Percentiles rank a stretch among this genome's conserved stretches.
These are phyloP conservation scores for Prunella himalayana DNA, from an alignment of 2,113 vertebrate species.

Conservation along the genomic window DNA sequence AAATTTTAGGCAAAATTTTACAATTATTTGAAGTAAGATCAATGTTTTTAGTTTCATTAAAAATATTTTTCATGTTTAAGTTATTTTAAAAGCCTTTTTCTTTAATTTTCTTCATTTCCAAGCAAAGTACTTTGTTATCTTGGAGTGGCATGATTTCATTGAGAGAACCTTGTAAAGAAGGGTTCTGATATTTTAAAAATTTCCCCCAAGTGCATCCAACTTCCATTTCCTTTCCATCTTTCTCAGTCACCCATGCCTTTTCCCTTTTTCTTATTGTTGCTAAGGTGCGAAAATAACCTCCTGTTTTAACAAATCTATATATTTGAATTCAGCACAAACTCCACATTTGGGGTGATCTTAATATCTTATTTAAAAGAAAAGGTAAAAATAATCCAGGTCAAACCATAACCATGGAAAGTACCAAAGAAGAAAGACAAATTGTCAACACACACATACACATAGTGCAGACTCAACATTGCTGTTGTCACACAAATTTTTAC, in stretches of 20 bases:
- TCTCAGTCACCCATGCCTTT: not conserved
- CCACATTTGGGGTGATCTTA: not conserved
- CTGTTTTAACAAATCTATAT: not conserved
- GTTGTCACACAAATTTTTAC: not conserved
- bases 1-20: not conserved
- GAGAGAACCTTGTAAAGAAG: not conserved
- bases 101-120: not conserved
- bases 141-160: not conserved
- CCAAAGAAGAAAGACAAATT: not conserved
- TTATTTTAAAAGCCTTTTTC: not conserved
- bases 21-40: not conserved
- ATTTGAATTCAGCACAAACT: not conserved
- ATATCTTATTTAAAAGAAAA: not conserved
- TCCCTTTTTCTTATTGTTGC: not conserved
- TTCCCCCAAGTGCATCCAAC: not conserved
- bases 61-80: not conserved
- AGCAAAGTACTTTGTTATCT: not conserved
- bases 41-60: not conserved
- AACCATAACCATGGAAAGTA: not conserved
- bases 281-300: not conserved
- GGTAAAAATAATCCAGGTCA: not conserved
- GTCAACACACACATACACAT: accelerated
- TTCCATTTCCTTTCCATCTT: not conserved
- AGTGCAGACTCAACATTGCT: accelerated
- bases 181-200: not conserved